These are phyloP conservation scores for Campylomormyrus tamandua DNA, from an alignment of 2,113 vertebrate genomes.

Conservation along the genomic window DNA sequence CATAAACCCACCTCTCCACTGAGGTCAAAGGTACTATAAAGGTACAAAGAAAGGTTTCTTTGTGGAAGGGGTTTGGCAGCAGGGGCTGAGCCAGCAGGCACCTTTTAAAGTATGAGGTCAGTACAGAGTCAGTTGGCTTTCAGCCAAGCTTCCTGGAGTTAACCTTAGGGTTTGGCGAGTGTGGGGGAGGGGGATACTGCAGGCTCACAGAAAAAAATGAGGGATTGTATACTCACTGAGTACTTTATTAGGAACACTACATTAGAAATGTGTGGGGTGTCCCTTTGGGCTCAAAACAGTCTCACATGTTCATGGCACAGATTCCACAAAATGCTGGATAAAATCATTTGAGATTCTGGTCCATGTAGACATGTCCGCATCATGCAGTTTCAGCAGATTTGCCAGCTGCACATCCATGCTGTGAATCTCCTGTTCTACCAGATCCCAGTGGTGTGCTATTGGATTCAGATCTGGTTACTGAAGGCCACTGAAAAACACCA, in stretches of 20 bases:
- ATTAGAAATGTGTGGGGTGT: background rate
- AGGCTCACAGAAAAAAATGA: background rate
- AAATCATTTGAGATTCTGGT: background rate
- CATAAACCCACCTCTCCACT: background rate
- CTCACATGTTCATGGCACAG: background rate
- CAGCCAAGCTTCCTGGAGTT: background rate
- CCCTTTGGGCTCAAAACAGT: background rate
- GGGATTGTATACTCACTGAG: background rate
- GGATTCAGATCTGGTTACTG: background rate
- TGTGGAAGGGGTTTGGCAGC: background rate
- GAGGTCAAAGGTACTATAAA: background rate
- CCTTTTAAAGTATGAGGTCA: background rate
- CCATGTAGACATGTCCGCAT: background rate
- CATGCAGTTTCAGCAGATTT: background rate
- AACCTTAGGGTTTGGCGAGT: background rate
- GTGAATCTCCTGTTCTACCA: background rate
- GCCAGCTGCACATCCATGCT: background rate
- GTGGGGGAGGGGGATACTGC: background rate
- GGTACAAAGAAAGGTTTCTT: background rate
- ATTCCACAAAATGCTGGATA: background rate
- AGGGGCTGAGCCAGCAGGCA: background rate
- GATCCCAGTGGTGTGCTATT: background rate
- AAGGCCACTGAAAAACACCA: no score
- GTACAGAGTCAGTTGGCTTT: background rate
- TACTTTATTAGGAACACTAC: background rate